Evolutionary conservation across 2,113 vertebrate species (phyloP).

Genomic region (Dicrurus megarhynchus): DNA sequence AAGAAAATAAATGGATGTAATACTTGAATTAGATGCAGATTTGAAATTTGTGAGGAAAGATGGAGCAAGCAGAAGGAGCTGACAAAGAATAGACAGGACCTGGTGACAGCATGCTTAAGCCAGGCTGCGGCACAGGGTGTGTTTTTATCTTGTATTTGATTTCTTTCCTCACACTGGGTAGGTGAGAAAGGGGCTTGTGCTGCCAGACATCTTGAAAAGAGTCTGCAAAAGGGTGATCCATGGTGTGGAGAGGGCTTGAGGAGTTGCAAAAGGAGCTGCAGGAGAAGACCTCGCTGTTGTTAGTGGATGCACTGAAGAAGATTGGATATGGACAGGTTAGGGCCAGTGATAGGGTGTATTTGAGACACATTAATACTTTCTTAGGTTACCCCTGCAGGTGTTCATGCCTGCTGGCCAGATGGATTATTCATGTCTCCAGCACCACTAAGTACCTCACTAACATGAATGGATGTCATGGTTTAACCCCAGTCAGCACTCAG

Average conservation of each 20-base stretch:
- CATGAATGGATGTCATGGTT: neutral
- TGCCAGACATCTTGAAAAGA: neutral
- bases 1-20: constrained; percentile 34
- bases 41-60: constrained; percentile 15
- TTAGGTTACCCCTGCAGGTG: neutral
- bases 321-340: neutral
- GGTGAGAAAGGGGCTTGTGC: neutral
- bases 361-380: neutral
- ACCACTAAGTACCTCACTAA: neutral
- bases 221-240: neutral
- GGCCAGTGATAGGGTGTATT: neutral
- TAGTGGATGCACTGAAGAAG: neutral
- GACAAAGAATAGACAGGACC: neutral
- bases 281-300: neutral
- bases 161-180: neutral
- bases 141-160: neutral
- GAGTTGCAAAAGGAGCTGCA: neutral
- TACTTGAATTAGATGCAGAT: constrained; percentile 24
- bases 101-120: neutral
- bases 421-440: neutral
- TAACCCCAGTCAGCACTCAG: neutral
- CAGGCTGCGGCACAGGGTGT: neutral
- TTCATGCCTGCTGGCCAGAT: neutral
- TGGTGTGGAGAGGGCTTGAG: neutral
- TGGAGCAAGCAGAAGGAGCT: neutral